phyloP scores from a whole-genome alignment of 1,140 invertebrate genomes.

The Drosophila ercepeae region DNA sequence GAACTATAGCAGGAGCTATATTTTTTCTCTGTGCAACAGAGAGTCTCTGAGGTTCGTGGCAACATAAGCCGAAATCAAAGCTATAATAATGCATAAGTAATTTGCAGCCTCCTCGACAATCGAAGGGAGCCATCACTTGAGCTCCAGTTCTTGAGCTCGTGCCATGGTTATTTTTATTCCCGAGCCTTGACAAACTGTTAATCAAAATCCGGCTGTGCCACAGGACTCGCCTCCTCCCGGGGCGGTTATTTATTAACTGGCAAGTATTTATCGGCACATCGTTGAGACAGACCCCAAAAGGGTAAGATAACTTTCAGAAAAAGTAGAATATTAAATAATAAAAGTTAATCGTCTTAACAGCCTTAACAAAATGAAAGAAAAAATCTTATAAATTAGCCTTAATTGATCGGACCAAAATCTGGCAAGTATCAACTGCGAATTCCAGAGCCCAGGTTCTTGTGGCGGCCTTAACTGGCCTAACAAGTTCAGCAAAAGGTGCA shows the following conservation, averaged over 20 bases:
- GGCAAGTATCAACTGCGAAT: conserved; percentile 16
- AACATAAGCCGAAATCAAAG: conserved; percentile 61
- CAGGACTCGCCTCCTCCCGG: conserved; percentile 19
- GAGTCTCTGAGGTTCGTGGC: conserved; percentile 13
- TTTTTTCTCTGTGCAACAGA: neutral
- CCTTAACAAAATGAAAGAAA: neutral
- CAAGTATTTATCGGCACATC: conserved; percentile 68
- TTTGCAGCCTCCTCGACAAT: conserved; percentile 68
- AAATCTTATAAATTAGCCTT: conserved; percentile 9
- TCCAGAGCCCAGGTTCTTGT: conserved; percentile 1
- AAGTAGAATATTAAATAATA: neutral
- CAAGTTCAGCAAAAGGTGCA: conserved; percentile 47
- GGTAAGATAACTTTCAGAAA: neutral
- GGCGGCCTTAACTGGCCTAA: conserved; percentile 26
- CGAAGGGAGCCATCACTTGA: conserved; percentile 57
- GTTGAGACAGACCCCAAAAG: conserved; percentile 2
- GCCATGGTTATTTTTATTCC: conserved; percentile 26
- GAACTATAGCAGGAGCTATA: no score
- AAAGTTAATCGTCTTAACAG: neutral
- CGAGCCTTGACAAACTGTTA: conserved; percentile 64
- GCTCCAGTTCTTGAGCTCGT: conserved; percentile 49
- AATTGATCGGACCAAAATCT: conserved; percentile 7
- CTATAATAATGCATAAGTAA: conserved; percentile 81
- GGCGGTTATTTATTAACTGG: conserved; percentile 71
- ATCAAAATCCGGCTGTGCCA: conserved; percentile 50